Base-by-base conservation (phyloP, 2,888 invertebrate genomes). In the Opisthograptis luteolata region DNA sequence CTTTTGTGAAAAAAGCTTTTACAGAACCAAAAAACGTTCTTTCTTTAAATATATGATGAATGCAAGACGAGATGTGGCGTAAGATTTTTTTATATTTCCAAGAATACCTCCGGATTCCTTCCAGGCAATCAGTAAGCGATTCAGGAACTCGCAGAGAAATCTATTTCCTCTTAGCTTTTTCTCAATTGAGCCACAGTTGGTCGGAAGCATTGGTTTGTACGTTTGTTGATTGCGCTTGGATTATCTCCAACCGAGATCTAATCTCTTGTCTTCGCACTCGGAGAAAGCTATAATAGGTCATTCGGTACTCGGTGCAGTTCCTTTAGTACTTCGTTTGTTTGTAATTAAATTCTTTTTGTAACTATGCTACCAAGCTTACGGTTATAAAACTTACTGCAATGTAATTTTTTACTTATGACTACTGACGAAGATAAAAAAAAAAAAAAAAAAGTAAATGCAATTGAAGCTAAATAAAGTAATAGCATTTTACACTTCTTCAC, bases 151-250 rank as follows among this genome's bases (percentile, higher is more conserved):
- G 41, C 48, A 56, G 55, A 39, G 34, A 45, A 47, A 47, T 40
- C 20, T 42, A 78, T 73, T 81, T 83, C 80, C 79, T 76, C 66
- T 58, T 66, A 22, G 64, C 60, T 68, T 70, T 74, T 69, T 72
- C 73, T 67, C 69, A 30, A 60, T 76, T 76, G 76, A 79, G 65
- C 66, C 64, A 62, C 65, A 75, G 72, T 78, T 65, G 36, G 45
- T 53, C 72, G 84, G 82, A 84, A 86, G 79, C 79, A 75, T 79
- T 76, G 73, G 68, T 64, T 42, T 69, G 69, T 70, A 41, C 44
- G 73, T 73, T 72, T 73, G 79, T 79, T 76, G 80, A 84, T 87
- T 84, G 80, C 76, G 74, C 73, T 79, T 68, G 66, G 74, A 76
- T 81, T 57, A 62, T 59, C 61, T 55, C 34, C 49, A 77, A 81